Percentiles rank a stretch among this genome's conserved stretches.
Evolutionary conservation across 2,113 vertebrate genomes (phyloP).

Genomic region (Chloroceryle aenea): DNA sequence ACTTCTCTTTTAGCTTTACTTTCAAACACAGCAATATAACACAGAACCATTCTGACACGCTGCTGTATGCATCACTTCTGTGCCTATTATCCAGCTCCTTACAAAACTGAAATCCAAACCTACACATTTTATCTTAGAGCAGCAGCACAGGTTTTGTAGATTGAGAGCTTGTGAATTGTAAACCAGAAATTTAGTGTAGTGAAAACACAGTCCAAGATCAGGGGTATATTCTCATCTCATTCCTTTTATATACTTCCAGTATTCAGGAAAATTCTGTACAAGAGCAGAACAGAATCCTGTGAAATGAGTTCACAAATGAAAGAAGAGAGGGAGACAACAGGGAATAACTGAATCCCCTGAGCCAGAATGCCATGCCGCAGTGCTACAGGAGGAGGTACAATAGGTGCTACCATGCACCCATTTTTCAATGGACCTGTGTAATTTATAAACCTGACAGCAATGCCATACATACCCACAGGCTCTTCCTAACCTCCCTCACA

Average conservation of each 20-base stretch:
- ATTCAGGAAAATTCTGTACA: background rate
- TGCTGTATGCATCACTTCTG: background rate
- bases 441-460: conserved; percentile 40
- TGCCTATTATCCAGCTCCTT: conserved; percentile 7
- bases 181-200: background rate
- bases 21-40: background rate
- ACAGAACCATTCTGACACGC: background rate
- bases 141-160: conserved; percentile 1
- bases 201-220: conserved; percentile 22
- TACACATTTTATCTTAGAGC: conserved; percentile 26
- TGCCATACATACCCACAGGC: background rate
- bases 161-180: background rate
- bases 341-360: background rate
- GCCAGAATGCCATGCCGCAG: background rate
- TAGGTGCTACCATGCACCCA: background rate
- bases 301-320: conserved; percentile 32
- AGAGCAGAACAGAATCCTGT: background rate
- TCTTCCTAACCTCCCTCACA: background rate
- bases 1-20: conserved; percentile 8
- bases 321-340: background rate
- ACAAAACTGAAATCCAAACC: conserved; percentile 37
- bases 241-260: background rate
- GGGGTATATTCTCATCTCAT: background rate
- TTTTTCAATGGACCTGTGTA: background rate
- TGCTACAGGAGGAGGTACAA: background rate